Percentiles rank a stretch among this genome's conserved stretches.
Evolutionary conservation across 2,888 invertebrate species (phyloP).

Genomic region (Abrostola triplasia): DNA sequence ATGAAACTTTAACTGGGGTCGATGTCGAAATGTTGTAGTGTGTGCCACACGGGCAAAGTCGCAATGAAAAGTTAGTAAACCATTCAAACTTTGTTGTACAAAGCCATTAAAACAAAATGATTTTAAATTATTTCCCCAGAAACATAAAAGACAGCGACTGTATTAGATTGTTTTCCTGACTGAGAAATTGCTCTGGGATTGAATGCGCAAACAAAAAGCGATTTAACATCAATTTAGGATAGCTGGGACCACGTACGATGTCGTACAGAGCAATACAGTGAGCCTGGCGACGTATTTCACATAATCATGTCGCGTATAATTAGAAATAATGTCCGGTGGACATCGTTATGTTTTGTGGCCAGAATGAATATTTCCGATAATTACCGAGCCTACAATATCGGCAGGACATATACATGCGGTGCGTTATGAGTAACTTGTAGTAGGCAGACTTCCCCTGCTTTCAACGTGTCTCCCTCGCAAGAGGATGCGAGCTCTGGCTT

Average conservation of each 20-base stretch:
- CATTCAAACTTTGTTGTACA: slow-evolving; percentile 18
- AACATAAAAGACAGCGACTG: slow-evolving; percentile 64
- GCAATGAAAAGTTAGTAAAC: slow-evolving; percentile 3
- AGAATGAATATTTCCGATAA: slow-evolving; percentile 18
- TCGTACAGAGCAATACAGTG: slow-evolving; percentile 24
- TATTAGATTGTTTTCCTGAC: slow-evolving; percentile 75
- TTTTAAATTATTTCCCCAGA: slow-evolving; percentile 62
- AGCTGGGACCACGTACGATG: slow-evolving; percentile 33
- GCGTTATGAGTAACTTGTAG: slow-evolving; percentile 53
- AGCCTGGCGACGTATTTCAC: slow-evolving; percentile 10
- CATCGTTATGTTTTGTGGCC: neutral
- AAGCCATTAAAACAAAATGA: slow-evolving; percentile 40
- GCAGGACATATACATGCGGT: slow-evolving; percentile 17
- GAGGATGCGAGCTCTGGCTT: slow-evolving; percentile 64
- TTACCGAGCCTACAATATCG: slow-evolving; percentile 13
- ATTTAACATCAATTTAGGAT: slow-evolving; percentile 77
- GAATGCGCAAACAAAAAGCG: slow-evolving; percentile 80
- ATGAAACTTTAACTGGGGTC: no score
- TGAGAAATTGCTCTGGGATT: slow-evolving; percentile 75
- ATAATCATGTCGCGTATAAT: slow-evolving; percentile 9
- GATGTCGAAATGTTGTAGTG: no score
- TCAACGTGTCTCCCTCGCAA: slow-evolving; percentile 57
- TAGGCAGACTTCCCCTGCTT: slow-evolving; percentile 63
- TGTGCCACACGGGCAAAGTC: no score
- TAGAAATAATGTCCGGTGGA: neutral